Evolutionary conservation across 2,797 vertebrate genomes (phyloP).

Genomic region (Ataeniobius toweri): DNA sequence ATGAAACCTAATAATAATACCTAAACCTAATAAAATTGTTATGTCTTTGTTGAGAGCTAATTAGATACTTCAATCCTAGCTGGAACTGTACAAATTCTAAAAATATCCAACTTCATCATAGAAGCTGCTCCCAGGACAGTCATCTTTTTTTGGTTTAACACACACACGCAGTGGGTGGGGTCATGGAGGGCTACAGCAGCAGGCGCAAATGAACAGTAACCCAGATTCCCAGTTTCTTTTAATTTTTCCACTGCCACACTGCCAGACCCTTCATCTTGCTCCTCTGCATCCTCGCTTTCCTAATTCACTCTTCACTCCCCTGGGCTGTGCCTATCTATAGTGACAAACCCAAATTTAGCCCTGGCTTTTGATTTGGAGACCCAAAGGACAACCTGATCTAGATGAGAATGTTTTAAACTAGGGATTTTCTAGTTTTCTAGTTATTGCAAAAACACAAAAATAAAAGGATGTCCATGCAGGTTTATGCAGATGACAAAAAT

Average conservation of each 20-base stretch:
- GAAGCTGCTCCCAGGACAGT: conserved; percentile 27
- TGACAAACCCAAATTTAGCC: conserved; percentile 53
- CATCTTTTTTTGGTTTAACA: conserved; percentile 3
- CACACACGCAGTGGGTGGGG: conserved; percentile 6
- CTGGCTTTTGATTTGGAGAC: conserved; percentile 40
- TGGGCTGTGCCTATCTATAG: conserved; percentile 47
- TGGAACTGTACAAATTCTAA: not conserved
- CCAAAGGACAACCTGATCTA: conserved; percentile 35
- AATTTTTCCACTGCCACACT: conserved; percentile 7
- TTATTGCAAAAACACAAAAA: conserved; percentile 6
- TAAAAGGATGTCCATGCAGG: conserved; percentile 7
- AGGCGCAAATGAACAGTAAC: conserved; percentile 12
- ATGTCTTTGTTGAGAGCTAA: too few species aligned
- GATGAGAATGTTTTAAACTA: conserved; percentile 44
- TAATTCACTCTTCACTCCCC: conserved; percentile 1
- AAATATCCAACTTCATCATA: conserved; percentile 17
- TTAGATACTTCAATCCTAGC: not conserved
- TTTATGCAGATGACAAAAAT: conserved; percentile 32
- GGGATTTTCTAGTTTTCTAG: conserved; percentile 23
- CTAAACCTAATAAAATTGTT: not conserved
- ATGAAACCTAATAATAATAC: not conserved
- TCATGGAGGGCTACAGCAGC: conserved; percentile 12
- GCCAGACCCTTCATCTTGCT: conserved; percentile 3
- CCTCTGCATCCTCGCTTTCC: not conserved
- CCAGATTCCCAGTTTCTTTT: conserved; percentile 19